Evolutionary conservation across 2,113 vertebrate species (phyloP), one percentile per base, ranked within the genome.

Genomic region (Pagrus major): DNA sequence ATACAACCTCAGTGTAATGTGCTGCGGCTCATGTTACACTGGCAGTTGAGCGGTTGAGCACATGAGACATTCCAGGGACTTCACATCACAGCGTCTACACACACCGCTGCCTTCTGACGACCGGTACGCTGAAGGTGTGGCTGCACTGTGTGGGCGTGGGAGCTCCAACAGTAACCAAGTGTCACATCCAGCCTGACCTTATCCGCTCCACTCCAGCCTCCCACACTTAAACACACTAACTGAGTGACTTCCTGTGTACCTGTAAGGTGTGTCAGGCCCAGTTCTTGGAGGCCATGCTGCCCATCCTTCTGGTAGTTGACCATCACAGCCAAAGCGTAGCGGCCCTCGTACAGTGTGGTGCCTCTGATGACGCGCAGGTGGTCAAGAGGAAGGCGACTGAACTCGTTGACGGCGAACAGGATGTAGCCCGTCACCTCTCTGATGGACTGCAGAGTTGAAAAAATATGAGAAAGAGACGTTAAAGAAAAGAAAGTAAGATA

Each of bases 351-450:
- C 77, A 97, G 93, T 16, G 94, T 95, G 2, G 92, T 96, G 0
- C 98, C 98, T 25, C 97, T 94, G 81, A 99, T 97, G 42, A 99
- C 96, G 0, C 97, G 96, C 74, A 99, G 94, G 77, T 95, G 95
- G 68, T 93, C 95, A 88, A 99, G 88, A 0, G 98, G 98, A 77
- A 99, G 89, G 0, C 85, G 88, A 1, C 87, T 84, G 83, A 99
- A 96, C 81, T 96, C 94, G 33, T 97, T 99, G 89, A 98, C 82
- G 58, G 96, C 97, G 7, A 98, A 93, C 0, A 99, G 93, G 80
- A 99, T 93, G 63, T 99, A 98, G 25, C 97, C 97, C 0, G 97
- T 98, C 87, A 98, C 97, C 92, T 99, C 97, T 59, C 96, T 96
- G 91, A 99, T 98, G 71, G 96, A 96, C 98, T 98, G 91, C 4